These are phyloP conservation scores for Gambusia yucatana DNA, from an alignment of 2,797 vertebrate species.

Conservation along the genomic window DNA sequence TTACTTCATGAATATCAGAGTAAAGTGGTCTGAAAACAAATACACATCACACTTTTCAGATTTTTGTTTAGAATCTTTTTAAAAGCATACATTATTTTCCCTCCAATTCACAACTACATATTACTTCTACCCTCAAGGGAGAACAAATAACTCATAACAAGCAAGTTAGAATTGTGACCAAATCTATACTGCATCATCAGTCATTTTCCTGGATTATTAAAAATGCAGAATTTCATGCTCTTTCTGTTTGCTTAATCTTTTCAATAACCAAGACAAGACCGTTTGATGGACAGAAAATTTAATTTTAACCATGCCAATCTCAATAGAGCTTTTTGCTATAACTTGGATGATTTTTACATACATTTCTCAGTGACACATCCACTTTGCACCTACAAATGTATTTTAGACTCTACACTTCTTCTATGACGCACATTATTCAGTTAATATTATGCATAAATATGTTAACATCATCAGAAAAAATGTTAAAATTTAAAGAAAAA, in stretches of 20 bases:
- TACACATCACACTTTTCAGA: background rate
- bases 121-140: background rate
- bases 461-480: background rate
- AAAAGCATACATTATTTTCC: background rate
- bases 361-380: background rate
- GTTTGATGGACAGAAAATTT: background rate
- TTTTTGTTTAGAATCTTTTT: background rate
- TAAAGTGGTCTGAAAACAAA: background rate
- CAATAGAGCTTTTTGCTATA: background rate
- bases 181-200: background rate
- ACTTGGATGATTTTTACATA: background rate
- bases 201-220: background rate
- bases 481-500: background rate
- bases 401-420: background rate
- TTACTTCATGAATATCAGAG: background rate
- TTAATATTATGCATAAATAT: background rate
- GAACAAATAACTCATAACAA: background rate
- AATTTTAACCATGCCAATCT: background rate
- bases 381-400: background rate
- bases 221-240: background rate
- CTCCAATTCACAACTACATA: background rate
- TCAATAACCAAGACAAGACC: background rate
- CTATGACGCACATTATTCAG: background rate
- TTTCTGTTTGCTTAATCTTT: background rate
- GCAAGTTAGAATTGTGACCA: background rate